A percentile compares a stretch with the other conserved stretches of the same genome.
These are phyloP conservation scores for Petrolisthes cinctipes DNA, from an alignment of 2,888 invertebrate species.

Conservation along the genomic window DNA sequence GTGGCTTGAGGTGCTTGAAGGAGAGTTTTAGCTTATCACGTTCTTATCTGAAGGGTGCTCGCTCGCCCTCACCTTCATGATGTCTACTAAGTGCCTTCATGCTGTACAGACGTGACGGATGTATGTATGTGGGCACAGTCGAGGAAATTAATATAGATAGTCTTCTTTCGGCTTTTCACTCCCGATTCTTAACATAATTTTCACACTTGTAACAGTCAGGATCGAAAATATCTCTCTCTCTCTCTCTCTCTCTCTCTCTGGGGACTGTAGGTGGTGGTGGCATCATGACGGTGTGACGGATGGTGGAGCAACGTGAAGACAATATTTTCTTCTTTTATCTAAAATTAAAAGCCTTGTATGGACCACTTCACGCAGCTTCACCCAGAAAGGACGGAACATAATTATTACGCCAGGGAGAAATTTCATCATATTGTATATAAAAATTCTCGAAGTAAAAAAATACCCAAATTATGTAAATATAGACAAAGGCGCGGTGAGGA, in stretches of 20 bases:
- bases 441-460: background rate
- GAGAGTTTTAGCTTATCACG: background rate
- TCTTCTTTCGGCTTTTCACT: no score
- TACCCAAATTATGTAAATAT: no score
- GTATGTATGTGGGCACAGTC: background rate
- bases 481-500: no score
- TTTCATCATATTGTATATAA: background rate
- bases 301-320: background rate
- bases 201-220: background rate
- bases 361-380: background rate
- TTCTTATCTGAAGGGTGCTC: background rate
- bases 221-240: background rate
- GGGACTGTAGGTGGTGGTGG: slow-evolving; percentile 1
- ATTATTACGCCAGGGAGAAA: background rate
- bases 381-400: background rate
- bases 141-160: no score
- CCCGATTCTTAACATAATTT: background rate
- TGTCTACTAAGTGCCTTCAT: background rate
- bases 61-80: background rate
- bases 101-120: background rate
- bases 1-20: background rate
- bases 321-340: background rate
- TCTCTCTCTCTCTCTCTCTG: background rate
- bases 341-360: background rate
- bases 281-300: slow-evolving; percentile 10